phyloP scores from a whole-genome alignment of 2,113 vertebrate genomes.

The Seriola aureovittata region DNA sequence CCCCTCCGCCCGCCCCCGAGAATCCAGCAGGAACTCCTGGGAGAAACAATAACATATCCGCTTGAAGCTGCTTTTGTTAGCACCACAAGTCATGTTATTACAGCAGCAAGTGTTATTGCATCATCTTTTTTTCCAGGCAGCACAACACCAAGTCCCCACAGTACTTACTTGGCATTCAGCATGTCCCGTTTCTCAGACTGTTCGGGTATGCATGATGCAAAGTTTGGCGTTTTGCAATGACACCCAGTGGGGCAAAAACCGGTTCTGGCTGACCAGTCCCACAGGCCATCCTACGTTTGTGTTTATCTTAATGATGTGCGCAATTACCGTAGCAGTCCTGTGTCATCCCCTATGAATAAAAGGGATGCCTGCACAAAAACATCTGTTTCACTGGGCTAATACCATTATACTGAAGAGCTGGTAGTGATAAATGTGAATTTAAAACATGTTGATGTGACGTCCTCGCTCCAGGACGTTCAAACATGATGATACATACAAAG shows the following conservation, averaged over 20 bases:
- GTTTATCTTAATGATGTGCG: slow-evolving; percentile 54
- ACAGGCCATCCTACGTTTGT: slow-evolving; percentile 22
- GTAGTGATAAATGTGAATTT: slow-evolving; percentile 12
- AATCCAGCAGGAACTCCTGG: slow-evolving; percentile 1
- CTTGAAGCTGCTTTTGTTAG: slow-evolving; percentile 9
- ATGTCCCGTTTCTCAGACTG: background rate
- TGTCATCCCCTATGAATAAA: slow-evolving; percentile 15
- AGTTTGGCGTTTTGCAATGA: slow-evolving; percentile 2
- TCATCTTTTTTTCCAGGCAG: background rate
- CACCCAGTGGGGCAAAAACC: background rate
- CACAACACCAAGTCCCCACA: background rate
- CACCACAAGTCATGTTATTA: background rate
- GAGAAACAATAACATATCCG: background rate
- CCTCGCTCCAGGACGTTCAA: slow-evolving; percentile 26
- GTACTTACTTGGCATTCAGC: background rate
- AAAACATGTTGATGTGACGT: slow-evolving; percentile 21
- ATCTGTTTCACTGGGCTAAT: slow-evolving; percentile 35
- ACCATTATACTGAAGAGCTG: background rate
- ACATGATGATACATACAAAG: slow-evolving; percentile 17
- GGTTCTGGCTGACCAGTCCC: slow-evolving; percentile 13
- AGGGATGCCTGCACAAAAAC: slow-evolving; percentile 6
- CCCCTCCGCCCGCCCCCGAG: background rate
- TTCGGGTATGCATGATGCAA: background rate
- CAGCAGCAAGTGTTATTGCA: background rate
- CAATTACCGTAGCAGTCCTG: slow-evolving; percentile 37